phyloP scores from a whole-genome alignment of 2,797 vertebrate species.

The Potorous gilbertii region DNA sequence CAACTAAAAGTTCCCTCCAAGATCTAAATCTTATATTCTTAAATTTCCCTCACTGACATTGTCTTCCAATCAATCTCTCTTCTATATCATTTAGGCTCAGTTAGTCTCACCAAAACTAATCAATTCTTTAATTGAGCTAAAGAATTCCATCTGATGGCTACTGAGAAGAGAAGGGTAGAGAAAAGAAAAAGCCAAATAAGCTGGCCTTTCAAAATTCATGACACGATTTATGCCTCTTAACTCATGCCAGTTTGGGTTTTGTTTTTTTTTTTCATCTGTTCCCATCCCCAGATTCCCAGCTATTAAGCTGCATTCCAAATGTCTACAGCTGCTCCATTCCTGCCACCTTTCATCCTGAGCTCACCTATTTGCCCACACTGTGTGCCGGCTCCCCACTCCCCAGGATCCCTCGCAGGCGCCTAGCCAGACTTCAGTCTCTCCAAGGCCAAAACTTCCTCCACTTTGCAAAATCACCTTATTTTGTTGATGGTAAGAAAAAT shows the following conservation, averaged over 20 bases:
- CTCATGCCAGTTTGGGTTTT: neutral
- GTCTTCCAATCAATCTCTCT: neutral
- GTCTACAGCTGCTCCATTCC: conserved; percentile 94
- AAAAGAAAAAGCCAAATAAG: neutral
- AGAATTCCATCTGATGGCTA: neutral
- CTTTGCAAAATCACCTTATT: conserved; percentile 91
- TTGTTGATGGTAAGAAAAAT: conserved; percentile 89
- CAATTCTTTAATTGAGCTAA: conserved; percentile 15
- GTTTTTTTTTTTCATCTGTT: neutral
- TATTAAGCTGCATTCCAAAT: conserved; percentile 89
- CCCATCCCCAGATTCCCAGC: conserved; percentile 88
- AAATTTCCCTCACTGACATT: neutral
- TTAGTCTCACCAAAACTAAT: conserved; percentile 30
- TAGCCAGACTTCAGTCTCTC: conserved; percentile 86
- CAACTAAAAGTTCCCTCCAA: neutral
- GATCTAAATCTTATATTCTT: neutral
- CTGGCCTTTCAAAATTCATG: neutral
- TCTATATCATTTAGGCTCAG: neutral
- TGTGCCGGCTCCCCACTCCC: conserved; percentile 84
- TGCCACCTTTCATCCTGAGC: conserved; percentile 82
- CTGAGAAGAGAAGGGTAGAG: neutral
- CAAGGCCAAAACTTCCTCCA: conserved; percentile 88
- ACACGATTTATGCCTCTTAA: conserved; percentile 18
- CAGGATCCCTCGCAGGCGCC: conserved; percentile 75
- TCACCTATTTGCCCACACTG: conserved; percentile 86